phyloP scores from a whole-genome alignment of 1,140 invertebrate genomes.

The Drosophila ficusphila region DNA sequence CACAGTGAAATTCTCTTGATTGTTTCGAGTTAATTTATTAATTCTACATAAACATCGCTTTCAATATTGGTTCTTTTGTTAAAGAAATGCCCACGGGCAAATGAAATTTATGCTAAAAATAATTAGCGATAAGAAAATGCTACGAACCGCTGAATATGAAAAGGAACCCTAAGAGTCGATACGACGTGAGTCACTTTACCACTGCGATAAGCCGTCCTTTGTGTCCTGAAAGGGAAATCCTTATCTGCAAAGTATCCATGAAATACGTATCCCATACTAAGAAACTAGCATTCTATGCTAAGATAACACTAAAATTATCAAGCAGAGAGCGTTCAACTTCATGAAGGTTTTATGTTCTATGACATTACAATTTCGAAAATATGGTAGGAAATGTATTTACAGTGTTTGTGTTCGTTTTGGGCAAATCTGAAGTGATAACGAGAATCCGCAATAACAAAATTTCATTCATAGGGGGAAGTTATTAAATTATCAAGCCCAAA shows the following conservation, averaged over 20 bases:
- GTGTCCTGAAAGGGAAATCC: slow-evolving; percentile 16
- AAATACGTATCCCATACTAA: background rate
- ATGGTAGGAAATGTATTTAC: slow-evolving; percentile 22
- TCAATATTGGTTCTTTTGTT: background rate
- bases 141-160: slow-evolving; percentile 16
- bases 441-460: slow-evolving; percentile 41
- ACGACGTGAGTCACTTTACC: slow-evolving; percentile 17
- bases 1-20: background rate
- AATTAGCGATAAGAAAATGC: slow-evolving; percentile 42
- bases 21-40: too few relatives aligned
- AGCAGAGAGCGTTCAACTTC: slow-evolving; percentile 1
- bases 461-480: slow-evolving; percentile 62
- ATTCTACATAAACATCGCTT: slow-evolving; percentile 16
- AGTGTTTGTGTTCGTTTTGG: background rate
- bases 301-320: slow-evolving; percentile 9
- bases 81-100: background rate
- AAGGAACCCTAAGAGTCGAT: slow-evolving; percentile 23
- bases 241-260: slow-evolving; percentile 7
- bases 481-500: slow-evolving; percentile 59
- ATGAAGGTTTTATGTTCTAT: background rate
- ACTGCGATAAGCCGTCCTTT: slow-evolving; percentile 37
- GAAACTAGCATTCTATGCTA: background rate
- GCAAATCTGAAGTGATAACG: slow-evolving; percentile 23
- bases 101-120: slow-evolving; percentile 46
- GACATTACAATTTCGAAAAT: slow-evolving; percentile 6